phyloP scores from a whole-genome alignment of 2,797 vertebrate genomes.

The Centroberyx gerrardi region DNA sequence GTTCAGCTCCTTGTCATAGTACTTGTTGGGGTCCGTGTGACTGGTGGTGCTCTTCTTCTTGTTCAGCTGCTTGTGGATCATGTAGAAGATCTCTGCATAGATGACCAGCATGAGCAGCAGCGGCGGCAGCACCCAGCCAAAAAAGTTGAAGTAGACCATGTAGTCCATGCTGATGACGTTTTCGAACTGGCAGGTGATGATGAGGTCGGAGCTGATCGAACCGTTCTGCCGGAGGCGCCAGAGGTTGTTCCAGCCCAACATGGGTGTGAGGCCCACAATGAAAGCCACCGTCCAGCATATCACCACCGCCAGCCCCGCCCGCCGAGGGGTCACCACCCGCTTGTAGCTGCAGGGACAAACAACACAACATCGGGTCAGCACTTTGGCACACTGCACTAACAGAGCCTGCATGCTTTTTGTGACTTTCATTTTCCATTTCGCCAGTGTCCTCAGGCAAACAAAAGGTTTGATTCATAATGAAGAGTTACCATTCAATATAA shows the following conservation, averaged over 20 bases:
- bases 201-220: conserved; percentile 80
- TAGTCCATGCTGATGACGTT: conserved; percentile 99
- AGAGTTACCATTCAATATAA: conserved; percentile 12
- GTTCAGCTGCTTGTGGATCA: conserved; percentile 96
- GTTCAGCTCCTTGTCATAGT: conserved; percentile 96
- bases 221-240: conserved; percentile 80
- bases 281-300: conserved; percentile 94
- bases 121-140: conserved; percentile 95
- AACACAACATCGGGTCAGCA: conserved; percentile 40
- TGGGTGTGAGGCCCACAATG: conserved; percentile 94
- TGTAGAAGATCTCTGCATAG: conserved; percentile 97
- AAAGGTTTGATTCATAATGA: conserved; percentile 10
- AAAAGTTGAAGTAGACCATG: conserved; percentile 99
- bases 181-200: conserved; percentile 93
- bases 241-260: conserved; percentile 98
- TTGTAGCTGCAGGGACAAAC: conserved; percentile 89
- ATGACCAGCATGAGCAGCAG: conserved; percentile 94
- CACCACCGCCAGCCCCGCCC: conserved; percentile 91
- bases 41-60: conserved; percentile 90
- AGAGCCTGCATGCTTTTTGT: not conserved
- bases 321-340: conserved; percentile 90
- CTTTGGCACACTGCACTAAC: conserved; percentile 18
- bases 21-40: conserved; percentile 92
- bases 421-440: conserved; percentile 4
- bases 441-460: conserved; percentile 18